A percentile compares a stretch with the other conserved stretches of the same genome.
Evolutionary conservation across 2,113 vertebrate species (phyloP).

Genomic region (Chamaea fasciata): DNA sequence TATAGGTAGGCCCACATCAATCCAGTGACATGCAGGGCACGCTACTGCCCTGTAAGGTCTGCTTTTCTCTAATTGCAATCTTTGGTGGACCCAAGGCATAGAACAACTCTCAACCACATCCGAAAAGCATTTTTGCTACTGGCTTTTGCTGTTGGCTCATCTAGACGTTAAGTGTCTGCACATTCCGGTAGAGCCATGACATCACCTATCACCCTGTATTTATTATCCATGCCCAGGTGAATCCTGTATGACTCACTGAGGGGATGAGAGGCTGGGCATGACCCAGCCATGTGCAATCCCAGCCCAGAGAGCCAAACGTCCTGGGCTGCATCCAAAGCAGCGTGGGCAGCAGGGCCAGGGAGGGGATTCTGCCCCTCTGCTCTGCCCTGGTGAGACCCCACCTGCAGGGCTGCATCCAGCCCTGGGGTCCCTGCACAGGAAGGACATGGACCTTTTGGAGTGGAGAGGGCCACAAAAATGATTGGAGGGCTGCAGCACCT

Average conservation of each 20-base stretch:
- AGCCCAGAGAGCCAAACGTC: neutral
- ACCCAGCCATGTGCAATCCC: fast-evolving
- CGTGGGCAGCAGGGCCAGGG: fast-evolving
- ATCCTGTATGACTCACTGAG: neutral
- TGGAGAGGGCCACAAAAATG: fast-evolving
- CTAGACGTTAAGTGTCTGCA: fast-evolving
- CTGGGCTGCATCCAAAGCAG: neutral
- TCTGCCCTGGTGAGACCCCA: neutral
- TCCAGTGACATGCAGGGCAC: fast-evolving
- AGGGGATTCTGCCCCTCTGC: neutral
- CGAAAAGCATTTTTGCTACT: fast-evolving
- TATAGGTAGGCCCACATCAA: no score
- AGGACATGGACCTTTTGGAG: fast-evolving
- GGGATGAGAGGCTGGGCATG: neutral
- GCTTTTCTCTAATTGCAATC: neutral
- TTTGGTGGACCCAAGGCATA: neutral
- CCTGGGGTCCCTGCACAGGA: neutral
- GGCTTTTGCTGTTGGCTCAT: neutral
- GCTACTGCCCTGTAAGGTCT: fast-evolving
- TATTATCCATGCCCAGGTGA: fast-evolving
- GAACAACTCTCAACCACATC: neutral
- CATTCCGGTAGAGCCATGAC: fast-evolving
- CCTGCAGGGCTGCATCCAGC: neutral
- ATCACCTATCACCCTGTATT: neutral
- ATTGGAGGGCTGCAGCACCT: neutral